These are phyloP conservation scores for Kuschelorhynchus macadamiae DNA, from an alignment of 2,888 invertebrate species.

Conservation along the genomic window DNA sequence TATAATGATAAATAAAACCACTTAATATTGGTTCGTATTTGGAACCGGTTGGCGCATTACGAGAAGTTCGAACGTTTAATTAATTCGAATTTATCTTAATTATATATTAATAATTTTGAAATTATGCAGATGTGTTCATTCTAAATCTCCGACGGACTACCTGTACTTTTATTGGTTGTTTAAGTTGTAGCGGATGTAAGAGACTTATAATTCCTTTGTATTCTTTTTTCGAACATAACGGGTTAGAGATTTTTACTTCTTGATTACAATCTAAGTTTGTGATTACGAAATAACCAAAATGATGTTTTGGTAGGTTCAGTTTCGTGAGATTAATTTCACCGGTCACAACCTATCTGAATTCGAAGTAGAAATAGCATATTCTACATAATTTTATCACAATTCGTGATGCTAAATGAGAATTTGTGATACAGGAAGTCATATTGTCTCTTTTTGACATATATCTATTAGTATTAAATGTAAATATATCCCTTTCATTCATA, in stretches of 20 bases:
- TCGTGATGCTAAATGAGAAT: no score
- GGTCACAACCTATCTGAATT: neutral
- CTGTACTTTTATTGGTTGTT: slow-evolving; percentile 22
- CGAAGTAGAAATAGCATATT: no score
- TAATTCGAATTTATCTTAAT: slow-evolving; percentile 38
- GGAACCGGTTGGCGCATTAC: slow-evolving; percentile 32
- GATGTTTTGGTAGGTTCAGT: no score
- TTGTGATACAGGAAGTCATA: no score
- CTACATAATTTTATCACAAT: no score
- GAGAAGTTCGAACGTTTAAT: slow-evolving; percentile 23
- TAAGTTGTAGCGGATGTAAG: neutral
- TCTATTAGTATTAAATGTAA: no score
- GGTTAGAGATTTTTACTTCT: neutral
- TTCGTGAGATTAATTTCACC: no score
- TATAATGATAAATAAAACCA: slow-evolving; percentile 30
- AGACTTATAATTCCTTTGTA: neutral
- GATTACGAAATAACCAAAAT: no score
- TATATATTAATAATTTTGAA: slow-evolving; percentile 34
- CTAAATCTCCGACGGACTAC: slow-evolving; percentile 22
- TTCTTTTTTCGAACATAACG: slow-evolving; percentile 1
- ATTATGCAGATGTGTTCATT: slow-evolving; percentile 27
- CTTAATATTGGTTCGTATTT: slow-evolving; percentile 29
- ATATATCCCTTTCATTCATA: no score
- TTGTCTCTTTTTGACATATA: no score
- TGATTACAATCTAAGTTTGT: no score